Conservation (phyloP, 2,888 invertebrate genomes). For the Bombylius discolor region DNA sequence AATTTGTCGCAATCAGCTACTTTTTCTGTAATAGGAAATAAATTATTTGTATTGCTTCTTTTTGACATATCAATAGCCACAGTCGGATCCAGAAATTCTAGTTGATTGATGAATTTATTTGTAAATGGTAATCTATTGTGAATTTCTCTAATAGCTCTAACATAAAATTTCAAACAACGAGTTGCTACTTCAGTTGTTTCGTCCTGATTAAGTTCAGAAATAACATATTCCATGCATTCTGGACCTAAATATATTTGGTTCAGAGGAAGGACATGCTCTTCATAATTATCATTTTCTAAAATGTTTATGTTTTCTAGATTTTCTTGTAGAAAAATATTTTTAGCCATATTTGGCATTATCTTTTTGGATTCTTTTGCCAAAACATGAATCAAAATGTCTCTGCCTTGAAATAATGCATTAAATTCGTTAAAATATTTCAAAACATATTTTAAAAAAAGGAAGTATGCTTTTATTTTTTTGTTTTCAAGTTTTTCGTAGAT, state of each 20-base stretch:
- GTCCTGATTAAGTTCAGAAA: not conserved
- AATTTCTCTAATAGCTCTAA: too few relatives aligned
- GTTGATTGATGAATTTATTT: too few relatives aligned
- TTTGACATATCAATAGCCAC: too few relatives aligned
- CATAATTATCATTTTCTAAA: too few relatives aligned
- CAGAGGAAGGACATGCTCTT: not conserved
- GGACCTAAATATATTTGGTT: slow-evolving; percentile 2
- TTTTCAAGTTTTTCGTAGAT: slow-evolving; percentile 10
- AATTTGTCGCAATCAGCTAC: too few relatives aligned
- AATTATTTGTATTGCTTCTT: too few relatives aligned
- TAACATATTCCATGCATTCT: not conserved
- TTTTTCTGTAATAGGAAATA: too few relatives aligned
- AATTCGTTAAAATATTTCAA: slow-evolving; percentile 16
- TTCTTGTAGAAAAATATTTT: slow-evolving; percentile 6
- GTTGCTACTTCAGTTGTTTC: too few relatives aligned
- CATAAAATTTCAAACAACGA: too few relatives aligned
- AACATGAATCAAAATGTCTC: slow-evolving; percentile 14
- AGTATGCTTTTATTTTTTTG: slow-evolving; percentile 13
- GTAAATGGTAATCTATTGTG: too few relatives aligned
- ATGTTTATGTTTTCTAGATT: too few relatives aligned
- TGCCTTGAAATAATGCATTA: slow-evolving; percentile 16
- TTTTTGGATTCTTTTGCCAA: slow-evolving; percentile 11
- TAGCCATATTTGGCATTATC: slow-evolving; percentile 9
- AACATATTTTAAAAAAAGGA: slow-evolving; percentile 15
- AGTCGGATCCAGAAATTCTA: too few relatives aligned